These are phyloP conservation scores for Callorhinus ursinus DNA, from an alignment of 2,113 vertebrate genomes.

Conservation along the genomic window DNA sequence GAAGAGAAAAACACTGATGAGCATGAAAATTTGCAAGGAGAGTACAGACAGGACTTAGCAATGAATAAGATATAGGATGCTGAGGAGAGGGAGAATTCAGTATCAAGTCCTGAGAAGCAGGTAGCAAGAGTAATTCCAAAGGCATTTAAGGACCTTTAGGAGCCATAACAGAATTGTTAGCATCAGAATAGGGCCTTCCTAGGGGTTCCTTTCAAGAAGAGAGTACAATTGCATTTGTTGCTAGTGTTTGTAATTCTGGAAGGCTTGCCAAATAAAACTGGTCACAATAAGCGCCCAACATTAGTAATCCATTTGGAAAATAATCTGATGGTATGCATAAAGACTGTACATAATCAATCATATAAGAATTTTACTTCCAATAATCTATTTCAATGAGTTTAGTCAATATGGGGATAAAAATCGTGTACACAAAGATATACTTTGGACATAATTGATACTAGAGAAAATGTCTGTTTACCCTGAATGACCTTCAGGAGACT, in stretches of 20 bases:
- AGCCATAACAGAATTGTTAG: neutral
- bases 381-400: conserved; percentile 7
- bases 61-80: neutral
- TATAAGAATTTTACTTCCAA: neutral
- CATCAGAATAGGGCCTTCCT: neutral
- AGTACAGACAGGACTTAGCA: neutral
- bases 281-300: neutral
- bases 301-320: conserved; percentile 25
- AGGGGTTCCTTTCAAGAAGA: neutral
- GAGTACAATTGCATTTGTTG: neutral
- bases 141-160: neutral
- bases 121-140: neutral
- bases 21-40: neutral
- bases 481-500: neutral
- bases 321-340: neutral
- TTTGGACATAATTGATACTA: neutral
- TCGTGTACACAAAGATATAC: neutral
- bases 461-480: neutral
- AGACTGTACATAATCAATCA: neutral
- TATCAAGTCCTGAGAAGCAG: neutral
- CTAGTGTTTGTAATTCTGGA: neutral
- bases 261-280: neutral
- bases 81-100: neutral
- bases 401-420: neutral
- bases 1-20: neutral